Conservation (phyloP, 2,888 invertebrate species). For the Eugnorisma glareosa region DNA sequence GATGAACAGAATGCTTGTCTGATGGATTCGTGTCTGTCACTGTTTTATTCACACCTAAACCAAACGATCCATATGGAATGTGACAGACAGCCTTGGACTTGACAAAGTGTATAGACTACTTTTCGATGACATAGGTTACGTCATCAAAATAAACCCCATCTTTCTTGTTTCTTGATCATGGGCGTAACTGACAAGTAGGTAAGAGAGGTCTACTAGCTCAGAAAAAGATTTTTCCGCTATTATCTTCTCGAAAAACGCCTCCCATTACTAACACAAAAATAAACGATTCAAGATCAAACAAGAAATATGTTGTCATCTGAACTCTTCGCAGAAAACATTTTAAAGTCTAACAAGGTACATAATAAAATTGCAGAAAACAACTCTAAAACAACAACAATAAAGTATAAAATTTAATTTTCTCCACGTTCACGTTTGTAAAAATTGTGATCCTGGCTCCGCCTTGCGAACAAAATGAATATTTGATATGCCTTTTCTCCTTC, state of each 20-base stretch:
- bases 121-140: neutral
- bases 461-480: constrained; percentile 76
- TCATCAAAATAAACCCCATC: neutral
- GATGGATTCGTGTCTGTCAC: no score
- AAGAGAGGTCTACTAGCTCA: neutral
- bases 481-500: constrained; percentile 69
- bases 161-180: neutral
- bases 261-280: constrained; percentile 19
- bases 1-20: no score
- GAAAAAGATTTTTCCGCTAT: neutral
- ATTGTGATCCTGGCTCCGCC: constrained; percentile 67
- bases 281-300: constrained; percentile 51
- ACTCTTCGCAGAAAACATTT: constrained; percentile 50
- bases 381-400: constrained; percentile 76
- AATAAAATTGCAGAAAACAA: constrained; percentile 70
- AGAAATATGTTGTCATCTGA: constrained; percentile 33
- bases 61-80: rapidly evolving
- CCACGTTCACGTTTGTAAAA: constrained; percentile 68
- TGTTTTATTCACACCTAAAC: neutral
- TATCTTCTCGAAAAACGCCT: neutral
- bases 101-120: neutral
- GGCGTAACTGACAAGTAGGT: neutral
- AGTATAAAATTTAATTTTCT: constrained; percentile 77
- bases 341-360: constrained; percentile 50
- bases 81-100: neutral